phyloP scores from a whole-genome alignment of 2,888 invertebrate genomes.

The Apodemia duryi region DNA sequence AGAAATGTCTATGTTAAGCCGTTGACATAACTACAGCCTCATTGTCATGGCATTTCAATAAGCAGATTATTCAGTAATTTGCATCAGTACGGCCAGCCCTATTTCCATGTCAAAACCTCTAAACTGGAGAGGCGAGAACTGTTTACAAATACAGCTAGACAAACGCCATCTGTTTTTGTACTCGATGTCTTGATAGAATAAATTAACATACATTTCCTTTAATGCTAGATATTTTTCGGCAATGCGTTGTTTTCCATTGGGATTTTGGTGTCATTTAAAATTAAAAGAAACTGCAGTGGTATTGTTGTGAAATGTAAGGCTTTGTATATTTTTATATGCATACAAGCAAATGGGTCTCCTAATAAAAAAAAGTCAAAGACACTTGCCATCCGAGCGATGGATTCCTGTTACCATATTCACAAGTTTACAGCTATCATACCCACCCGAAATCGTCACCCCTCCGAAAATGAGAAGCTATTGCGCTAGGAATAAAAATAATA shows the following conservation, averaged over 20 bases:
- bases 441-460: too few relatives aligned
- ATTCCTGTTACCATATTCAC: too few relatives aligned
- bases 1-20: slow-evolving; percentile 1
- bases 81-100: slow-evolving; percentile 52
- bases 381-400: too few relatives aligned
- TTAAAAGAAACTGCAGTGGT: neutral
- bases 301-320: too few relatives aligned
- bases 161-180: slow-evolving; percentile 30
- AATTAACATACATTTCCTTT: slow-evolving; percentile 10
- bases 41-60: slow-evolving; percentile 60
- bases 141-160: slow-evolving; percentile 30
- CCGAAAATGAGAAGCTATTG: too few relatives aligned
- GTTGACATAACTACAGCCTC: slow-evolving; percentile 27
- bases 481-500: too few relatives aligned
- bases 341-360: too few relatives aligned
- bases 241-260: neutral
- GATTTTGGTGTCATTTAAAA: neutral
- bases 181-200: slow-evolving; percentile 18
- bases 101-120: slow-evolving; percentile 63
- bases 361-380: too few relatives aligned
- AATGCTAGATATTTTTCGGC: slow-evolving; percentile 10
- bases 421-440: too few relatives aligned
- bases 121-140: slow-evolving; percentile 34
- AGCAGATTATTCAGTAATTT: slow-evolving; percentile 66
- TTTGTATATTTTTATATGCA: too few relatives aligned